A percentile compares a stretch with the other conserved stretches of the same genome.
These are phyloP conservation scores for Odontomachus brunneus DNA, from an alignment of 1,140 invertebrate species.

Conservation along the genomic window DNA sequence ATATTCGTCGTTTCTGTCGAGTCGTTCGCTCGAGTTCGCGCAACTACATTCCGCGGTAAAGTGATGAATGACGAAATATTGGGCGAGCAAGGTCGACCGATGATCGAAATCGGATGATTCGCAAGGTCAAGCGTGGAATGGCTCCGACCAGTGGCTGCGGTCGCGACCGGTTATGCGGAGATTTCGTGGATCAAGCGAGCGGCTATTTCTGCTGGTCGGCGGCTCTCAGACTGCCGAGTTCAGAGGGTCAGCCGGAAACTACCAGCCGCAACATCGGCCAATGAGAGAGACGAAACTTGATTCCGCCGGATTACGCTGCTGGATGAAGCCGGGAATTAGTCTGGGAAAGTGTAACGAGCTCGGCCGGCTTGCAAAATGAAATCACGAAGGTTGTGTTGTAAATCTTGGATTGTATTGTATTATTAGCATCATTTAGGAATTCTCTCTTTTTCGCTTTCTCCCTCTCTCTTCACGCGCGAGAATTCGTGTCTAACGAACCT, in stretches of 20 bases:
- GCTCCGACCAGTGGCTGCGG: neutral
- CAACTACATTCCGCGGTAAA: neutral
- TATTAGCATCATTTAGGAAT: neutral
- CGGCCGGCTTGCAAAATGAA: constrained; percentile 37
- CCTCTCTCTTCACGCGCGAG: neutral
- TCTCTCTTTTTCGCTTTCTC: neutral
- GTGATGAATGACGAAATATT: neutral
- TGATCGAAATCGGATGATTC: neutral
- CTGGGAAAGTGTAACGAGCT: constrained; percentile 48
- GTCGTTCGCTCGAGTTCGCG: neutral
- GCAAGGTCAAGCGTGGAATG: neutral
- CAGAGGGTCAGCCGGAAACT: constrained; percentile 20
- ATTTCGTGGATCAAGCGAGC: constrained; percentile 14
- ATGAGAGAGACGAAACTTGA: constrained; percentile 50
- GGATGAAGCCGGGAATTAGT: constrained; percentile 49
- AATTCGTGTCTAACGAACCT: too few species aligned
- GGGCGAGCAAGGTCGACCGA: neutral
- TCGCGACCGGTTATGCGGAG: neutral
- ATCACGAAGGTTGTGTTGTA: constrained; percentile 42
- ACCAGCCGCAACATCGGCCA: constrained; percentile 37
- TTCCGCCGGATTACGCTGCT: constrained; percentile 50
- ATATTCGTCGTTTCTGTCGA: neutral
- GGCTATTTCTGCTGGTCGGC: neutral
- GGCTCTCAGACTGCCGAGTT: constrained; percentile 28
- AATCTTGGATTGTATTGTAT: neutral